phyloP scores from a whole-genome alignment of 2,113 vertebrate species.

The Oxygymnocypris stewartii region DNA sequence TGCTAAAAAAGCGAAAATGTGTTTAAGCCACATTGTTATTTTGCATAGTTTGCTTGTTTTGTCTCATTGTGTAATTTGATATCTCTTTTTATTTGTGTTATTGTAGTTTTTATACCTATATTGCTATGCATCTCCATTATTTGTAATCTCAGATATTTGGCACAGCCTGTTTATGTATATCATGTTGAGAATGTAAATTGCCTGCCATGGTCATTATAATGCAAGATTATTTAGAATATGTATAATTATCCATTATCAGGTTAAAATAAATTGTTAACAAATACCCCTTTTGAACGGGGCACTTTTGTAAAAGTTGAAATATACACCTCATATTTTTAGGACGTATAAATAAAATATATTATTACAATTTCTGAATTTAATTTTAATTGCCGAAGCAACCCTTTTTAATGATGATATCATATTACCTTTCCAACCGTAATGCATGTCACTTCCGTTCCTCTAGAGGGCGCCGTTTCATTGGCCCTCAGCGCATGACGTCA shows the following conservation, averaged over 20 bases:
- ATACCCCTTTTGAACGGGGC: background rate
- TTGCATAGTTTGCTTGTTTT: constrained; percentile 12
- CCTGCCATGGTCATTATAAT: constrained; percentile 32
- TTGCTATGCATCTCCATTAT: constrained; percentile 38
- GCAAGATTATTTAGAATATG: constrained; percentile 11
- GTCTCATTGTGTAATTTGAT: background rate
- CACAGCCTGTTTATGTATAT: constrained; percentile 19
- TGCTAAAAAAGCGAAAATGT: background rate
- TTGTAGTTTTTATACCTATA: constrained; percentile 35
- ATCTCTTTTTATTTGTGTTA: constrained; percentile 27
- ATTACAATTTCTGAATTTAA: background rate
- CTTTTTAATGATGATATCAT: background rate
- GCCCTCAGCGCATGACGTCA: background rate
- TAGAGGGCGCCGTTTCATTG: constrained; percentile 17
- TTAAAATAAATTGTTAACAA: background rate
- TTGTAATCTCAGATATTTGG: constrained; percentile 12
- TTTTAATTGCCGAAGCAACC: background rate
- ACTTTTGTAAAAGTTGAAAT: constrained; percentile 3
- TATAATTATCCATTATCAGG: background rate
- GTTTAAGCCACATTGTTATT: background rate
- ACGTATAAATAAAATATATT: constrained; percentile 38
- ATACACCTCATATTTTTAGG: constrained; percentile 33
- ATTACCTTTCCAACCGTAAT: background rate
- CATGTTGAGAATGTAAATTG: constrained; percentile 39
- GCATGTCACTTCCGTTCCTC: background rate